Base-by-base conservation (phyloP, 2,888 invertebrate genomes). In the Balanococcus diminutus region DNA sequence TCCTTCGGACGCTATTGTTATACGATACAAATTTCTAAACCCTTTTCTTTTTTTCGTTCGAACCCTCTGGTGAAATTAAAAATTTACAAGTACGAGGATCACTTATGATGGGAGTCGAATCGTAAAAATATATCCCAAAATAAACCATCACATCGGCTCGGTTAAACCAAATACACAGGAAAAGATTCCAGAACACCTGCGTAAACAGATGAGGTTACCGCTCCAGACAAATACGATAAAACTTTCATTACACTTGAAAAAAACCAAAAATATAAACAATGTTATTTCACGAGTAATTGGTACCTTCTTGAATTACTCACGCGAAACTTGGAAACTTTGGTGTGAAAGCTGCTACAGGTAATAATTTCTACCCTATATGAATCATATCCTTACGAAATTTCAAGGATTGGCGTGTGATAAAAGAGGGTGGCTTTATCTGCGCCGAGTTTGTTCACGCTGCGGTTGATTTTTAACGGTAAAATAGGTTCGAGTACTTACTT, bases 101-200 rank as follows among this genome's bases (percentile, higher is more conserved):
- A 19, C 0, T 4, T 75, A n/a, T 36, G 75, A n/a, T 36, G 75
- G 75, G 5, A 8, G 75, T 14, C 32, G 75, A 32, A 75, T 75
- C 32, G 75, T n/a, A 75, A 75, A 75, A n/a, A 75, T 19, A 8
- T 5, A 14, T 75, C 32, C 32, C 36, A 75, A 75, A 75, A 75
- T 75, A 32, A 75, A 36, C 19, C n/a, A 32, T 25, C 61, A 8
- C 36, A 36, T n/a, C 3, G 61, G 61, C 61, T 31, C 11, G 8
- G 22, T 75, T 75, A 9, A 4, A 67, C 67, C 2, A n/a, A 4
- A 61, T 61, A 75, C n/a, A 6, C 32, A 75, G n/a, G 75, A 75
- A 75, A 75, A 75, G 32, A 75, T 32, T 75, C 75, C 75, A 75
- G 75, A 75, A 32, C 75, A 75, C 75, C 75, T 75, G 75, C 32